These are phyloP conservation scores for Elephantulus edwardii DNA, from an alignment of 2,113 vertebrate genomes.

Conservation along the genomic window DNA sequence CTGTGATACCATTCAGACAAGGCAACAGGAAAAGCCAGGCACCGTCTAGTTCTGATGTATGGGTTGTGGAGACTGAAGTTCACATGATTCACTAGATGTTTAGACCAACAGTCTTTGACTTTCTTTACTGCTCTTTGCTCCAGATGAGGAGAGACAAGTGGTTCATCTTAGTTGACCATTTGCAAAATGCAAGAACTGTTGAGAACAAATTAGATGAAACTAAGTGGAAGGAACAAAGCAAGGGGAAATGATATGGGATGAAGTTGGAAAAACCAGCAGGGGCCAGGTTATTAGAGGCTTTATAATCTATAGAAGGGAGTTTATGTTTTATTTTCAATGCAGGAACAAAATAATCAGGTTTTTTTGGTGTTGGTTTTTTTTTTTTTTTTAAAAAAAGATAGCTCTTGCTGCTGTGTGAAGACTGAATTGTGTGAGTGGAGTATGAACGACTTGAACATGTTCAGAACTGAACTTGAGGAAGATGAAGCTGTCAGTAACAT, in stretches of 20 bases:
- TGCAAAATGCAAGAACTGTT: background rate
- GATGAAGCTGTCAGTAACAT: background rate
- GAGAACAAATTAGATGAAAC: background rate
- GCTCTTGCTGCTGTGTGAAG: background rate
- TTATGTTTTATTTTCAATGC: background rate
- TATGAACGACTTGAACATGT: background rate
- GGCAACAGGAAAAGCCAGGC: no score
- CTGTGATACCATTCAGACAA: no score
- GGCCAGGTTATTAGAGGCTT: background rate
- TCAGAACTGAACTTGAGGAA: background rate
- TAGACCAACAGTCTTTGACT: no score
- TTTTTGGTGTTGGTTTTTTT: no score
- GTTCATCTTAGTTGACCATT: no score
- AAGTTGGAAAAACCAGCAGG: background rate
- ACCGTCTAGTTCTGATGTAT: no score
- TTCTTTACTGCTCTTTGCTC: no score
- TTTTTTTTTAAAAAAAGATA: no score
- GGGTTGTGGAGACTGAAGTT: no score
- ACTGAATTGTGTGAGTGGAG: background rate
- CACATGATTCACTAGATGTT: no score
- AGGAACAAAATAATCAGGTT: background rate
- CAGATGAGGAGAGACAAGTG: no score
- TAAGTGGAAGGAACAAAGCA: background rate
- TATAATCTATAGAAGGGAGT: background rate
- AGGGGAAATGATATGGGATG: background rate